A percentile compares a stretch with the other conserved stretches of the same genome.
phyloP scores from a whole-genome alignment of 2,797 vertebrate species.

The Oreonectes daqikongensis region DNA sequence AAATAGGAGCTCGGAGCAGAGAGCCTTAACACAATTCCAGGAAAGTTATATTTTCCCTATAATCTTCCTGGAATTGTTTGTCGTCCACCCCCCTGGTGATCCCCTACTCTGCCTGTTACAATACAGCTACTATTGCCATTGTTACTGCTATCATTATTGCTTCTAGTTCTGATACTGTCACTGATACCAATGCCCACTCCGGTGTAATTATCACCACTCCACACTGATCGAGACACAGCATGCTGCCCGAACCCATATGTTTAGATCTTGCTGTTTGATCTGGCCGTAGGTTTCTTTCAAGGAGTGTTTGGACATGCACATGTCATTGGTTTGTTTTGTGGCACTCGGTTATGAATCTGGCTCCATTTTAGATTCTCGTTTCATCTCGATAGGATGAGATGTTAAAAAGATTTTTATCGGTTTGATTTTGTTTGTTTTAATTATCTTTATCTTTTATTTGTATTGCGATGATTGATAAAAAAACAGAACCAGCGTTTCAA shows the following conservation, averaged over 20 bases:
- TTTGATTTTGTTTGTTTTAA: constrained; percentile 7
- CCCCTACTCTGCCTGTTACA: constrained; percentile 78
- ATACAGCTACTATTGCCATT: constrained; percentile 83
- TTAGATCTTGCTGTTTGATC: constrained; percentile 3
- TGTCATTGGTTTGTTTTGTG: constrained; percentile 16
- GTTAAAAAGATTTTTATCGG: neutral
- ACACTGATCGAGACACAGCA: constrained; percentile 38
- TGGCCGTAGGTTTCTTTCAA: constrained; percentile 2
- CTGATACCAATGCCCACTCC: constrained; percentile 80
- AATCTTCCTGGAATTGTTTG: constrained; percentile 86
- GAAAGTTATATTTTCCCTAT: constrained; percentile 88
- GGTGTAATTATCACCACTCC: constrained; percentile 75
- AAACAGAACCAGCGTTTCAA: neutral
- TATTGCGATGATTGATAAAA: neutral
- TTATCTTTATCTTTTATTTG: neutral
- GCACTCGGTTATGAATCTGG: constrained; percentile 14
- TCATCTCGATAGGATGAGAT: neutral
- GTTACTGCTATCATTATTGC: constrained; percentile 84
- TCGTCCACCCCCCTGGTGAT: constrained; percentile 77
- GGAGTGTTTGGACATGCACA: constrained; percentile 12
- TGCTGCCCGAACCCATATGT: neutral
- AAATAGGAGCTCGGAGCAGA: constrained; percentile 80
- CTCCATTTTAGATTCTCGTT: constrained; percentile 20
- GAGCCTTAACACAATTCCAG: constrained; percentile 82
- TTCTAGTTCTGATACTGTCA: constrained; percentile 83